Base-by-base conservation (phyloP, 2,888 invertebrate species). In the Chrysolina americana region DNA sequence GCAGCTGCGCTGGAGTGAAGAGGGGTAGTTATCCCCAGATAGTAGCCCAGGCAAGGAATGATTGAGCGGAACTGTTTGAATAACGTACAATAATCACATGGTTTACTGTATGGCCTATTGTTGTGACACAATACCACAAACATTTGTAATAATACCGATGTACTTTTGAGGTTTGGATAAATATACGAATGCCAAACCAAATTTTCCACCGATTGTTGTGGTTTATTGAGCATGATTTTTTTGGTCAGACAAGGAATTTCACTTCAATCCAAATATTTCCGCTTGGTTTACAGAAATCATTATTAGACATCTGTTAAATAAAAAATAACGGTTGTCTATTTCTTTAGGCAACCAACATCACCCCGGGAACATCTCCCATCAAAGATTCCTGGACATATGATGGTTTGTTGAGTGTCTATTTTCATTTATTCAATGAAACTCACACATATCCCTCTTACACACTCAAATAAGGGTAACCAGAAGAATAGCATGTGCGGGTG, bases 81-180 rank as follows among this genome's bases (percentile, higher is more conserved):
- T 36, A 44, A 23, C 17, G 15, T 13, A 41, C 19, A 59, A 75
- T 48, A 62, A 74, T 74, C 50, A 50, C 19, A 44, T 83, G 84
- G 83, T 13, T 80, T 72, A 81, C 75, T 83, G 75, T 75, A 74
- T 17, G 65, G 74, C 70, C 86, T 82, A 87, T 87, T 88, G 87
- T 87, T 86, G 84, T 87, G 86, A 86, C 86, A 87, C 87, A 87
- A 87, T 87, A 83, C 86, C 84, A 82, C 87, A 88, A 87, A 87
- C 88, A 87, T 88, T 88, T 88, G 88, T 88, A 88, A 88, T 87
- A 88, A 88, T 88, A 88, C 87, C 88, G 88, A 88, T 88, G 88
- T 83, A 87, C 88, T 86, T 88, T 88, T 87, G 86, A 86, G 87
- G 87, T 84, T 83, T 82, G 81, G 79, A 81, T 81, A 82, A 83